Evolutionary conservation across 2,797 vertebrate genomes (phyloP).

Genomic region (Macrochelys suwanniensis): DNA sequence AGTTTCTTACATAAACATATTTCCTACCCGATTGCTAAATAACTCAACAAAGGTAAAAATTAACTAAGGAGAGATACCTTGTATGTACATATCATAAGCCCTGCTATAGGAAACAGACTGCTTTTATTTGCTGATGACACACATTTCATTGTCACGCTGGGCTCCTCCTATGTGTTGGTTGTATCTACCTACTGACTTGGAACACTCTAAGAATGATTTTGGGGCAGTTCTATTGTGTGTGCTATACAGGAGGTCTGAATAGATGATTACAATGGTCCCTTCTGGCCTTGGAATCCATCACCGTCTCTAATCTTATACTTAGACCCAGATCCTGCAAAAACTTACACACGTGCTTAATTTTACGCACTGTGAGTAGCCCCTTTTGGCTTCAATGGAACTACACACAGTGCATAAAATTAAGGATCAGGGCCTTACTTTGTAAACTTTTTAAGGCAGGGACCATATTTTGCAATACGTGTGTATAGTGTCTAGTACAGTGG

Average conservation of each 20-base stretch:
- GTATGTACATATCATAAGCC: conserved; percentile 28
- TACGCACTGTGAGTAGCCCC: neutral
- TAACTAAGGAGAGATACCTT: neutral
- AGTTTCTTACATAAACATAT: neutral
- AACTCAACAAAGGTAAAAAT: no score
- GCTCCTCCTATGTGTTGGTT: conserved; percentile 51
- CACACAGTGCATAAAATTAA: neutral
- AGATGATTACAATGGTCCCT: no score
- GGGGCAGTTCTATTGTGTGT: no score
- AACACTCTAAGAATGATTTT: no score
- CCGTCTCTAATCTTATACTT: neutral
- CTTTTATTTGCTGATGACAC: conserved; percentile 21
- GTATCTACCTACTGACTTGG: conserved; percentile 35
- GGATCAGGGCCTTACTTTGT: neutral
- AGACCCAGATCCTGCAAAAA: conserved; percentile 21
- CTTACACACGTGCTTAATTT: conserved; percentile 54
- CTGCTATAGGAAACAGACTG: neutral
- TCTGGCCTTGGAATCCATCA: no score
- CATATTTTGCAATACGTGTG: neutral
- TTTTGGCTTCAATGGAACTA: conserved; percentile 57
- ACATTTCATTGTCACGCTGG: conserved; percentile 28
- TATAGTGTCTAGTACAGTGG: conserved; percentile 7
- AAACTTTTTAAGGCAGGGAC: conserved; percentile 17
- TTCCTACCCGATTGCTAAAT: neutral
- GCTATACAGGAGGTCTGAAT: no score